These are phyloP conservation scores for Athalia circularis DNA, from an alignment of 2,888 invertebrate species.

Conservation along the genomic window DNA sequence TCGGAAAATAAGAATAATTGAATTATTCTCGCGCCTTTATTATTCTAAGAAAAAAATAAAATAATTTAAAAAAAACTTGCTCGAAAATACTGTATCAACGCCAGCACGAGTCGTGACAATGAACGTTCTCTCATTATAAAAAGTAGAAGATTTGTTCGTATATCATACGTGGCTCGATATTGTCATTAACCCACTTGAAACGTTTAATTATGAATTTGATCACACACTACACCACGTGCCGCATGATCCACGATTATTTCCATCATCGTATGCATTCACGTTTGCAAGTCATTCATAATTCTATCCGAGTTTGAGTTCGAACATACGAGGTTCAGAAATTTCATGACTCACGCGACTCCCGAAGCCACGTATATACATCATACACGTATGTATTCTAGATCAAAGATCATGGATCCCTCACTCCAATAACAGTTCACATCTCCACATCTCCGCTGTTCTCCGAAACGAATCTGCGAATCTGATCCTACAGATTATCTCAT, in stretches of 20 bases:
- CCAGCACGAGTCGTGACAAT: background rate
- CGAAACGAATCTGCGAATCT: conserved; percentile 28
- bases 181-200: conserved; percentile 29
- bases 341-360: conserved; percentile 28
- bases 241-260: conserved; percentile 36
- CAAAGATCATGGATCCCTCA: conserved; percentile 26
- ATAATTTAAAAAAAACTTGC: background rate
- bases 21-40: background rate
- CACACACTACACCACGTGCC: conserved; percentile 31
- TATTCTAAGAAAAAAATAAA: too few relatives aligned
- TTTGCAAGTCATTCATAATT: conserved; percentile 40
- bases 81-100: background rate
- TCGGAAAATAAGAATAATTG: conserved; percentile 6
- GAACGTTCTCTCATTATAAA: background rate
- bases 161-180: background rate
- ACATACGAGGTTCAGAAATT: conserved; percentile 11
- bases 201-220: conserved; percentile 37
- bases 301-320: conserved; percentile 1
- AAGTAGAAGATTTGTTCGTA: background rate
- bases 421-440: background rate
- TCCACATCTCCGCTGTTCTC: background rate
- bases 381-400: background rate
- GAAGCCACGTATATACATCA: background rate
- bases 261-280: background rate
- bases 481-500: conserved; percentile 32